These are phyloP conservation scores for Lysiphlebus fabarum DNA, from an alignment of 1,140 invertebrate species.

Conservation along the genomic window DNA sequence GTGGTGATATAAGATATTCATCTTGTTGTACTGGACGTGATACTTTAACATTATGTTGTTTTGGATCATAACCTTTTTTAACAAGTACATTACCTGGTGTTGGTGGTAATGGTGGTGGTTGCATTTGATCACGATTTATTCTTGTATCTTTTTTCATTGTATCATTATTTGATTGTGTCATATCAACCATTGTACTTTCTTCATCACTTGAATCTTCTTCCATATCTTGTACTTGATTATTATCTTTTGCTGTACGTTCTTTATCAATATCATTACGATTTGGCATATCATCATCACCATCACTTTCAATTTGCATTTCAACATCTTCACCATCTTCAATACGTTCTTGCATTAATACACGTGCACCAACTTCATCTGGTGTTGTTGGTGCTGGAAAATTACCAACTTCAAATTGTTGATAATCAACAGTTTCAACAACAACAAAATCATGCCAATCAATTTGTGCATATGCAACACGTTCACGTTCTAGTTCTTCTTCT, in stretches of 20 bases:
- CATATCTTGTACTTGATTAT: slow-evolving; percentile 80
- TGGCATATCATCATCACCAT: slow-evolving; percentile 70
- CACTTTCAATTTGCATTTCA: slow-evolving; percentile 75
- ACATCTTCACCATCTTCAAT: slow-evolving; percentile 66
- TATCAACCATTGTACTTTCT: slow-evolving; percentile 46
- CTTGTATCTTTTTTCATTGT: slow-evolving; percentile 49
- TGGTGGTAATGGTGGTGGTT: slow-evolving; percentile 76
- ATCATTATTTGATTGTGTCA: slow-evolving; percentile 41
- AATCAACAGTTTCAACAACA: slow-evolving; percentile 99
- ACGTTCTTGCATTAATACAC: slow-evolving; percentile 81
- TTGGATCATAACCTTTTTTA: slow-evolving; percentile 95
- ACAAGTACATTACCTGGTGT: slow-evolving; percentile 93
- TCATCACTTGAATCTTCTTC: slow-evolving; percentile 84
- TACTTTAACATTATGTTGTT: slow-evolving; percentile 64
- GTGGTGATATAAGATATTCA: slow-evolving; percentile 94
- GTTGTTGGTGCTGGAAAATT: slow-evolving; percentile 96
- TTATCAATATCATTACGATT: slow-evolving; percentile 62
- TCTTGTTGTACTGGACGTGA: slow-evolving; percentile 65
- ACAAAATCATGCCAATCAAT: slow-evolving; percentile 99
- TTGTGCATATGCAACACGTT: slow-evolving; percentile 93
- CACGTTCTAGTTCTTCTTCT: slow-evolving; percentile 91
- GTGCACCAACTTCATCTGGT: slow-evolving; percentile 92
- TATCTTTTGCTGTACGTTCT: slow-evolving; percentile 61
- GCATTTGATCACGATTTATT: slow-evolving; percentile 51
- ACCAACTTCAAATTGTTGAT: slow-evolving; percentile 92